Evolutionary conservation across 2,888 invertebrate genomes (phyloP), one percentile per base, ranked within the genome.

Genomic region (Caenorhabditis parvicauda): DNA sequence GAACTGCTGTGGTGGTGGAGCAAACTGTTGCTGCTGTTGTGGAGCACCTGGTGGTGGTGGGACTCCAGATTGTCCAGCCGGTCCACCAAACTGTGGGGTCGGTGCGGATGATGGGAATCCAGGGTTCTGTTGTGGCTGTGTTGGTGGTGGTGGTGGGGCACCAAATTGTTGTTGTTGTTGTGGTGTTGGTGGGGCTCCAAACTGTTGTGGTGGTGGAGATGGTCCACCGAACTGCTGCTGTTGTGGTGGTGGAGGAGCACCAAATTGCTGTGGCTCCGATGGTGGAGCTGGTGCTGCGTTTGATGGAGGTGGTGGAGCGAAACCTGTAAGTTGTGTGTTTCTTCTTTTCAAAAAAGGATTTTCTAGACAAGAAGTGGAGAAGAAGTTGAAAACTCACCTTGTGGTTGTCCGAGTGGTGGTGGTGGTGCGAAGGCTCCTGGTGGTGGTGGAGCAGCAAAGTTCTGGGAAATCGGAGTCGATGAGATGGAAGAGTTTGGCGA

Each of bases 211-310:
- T 50, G 46, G 65, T 27, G 58, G n/a, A 19, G 61, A 44, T 19
- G 51, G 48, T 41, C 32, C 55, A 21, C 24, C 25, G 39, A 45
- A 49, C 21, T 39, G 47, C n/a, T 53, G 54, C 39, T 39, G 53
- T 28, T 46, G 57, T 35, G 52, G 47, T 14, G 53, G 54, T 22
- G 49, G 42, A 12, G 25, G 45, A 14, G 12, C 45, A 6, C 45
- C 45, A 9, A 44, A 14, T 7, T 21, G 27, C 45, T 44, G 45
- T 9, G 7, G 44, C 19, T 43, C 7, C 25, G 35, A 49, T 29
- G 54, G 63, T 27, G 66, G 67, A 38, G 61, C 51, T 7, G 67
- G 67, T 25, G 67, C 63, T 1, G 66, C 64, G 14, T 64, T 52
- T 12, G 66, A 55, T 47, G 57, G 39, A 14, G 47, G 47, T 43